Base-by-base conservation (phyloP, 2,888 invertebrate genomes). In the Coremacera marginata region DNA sequence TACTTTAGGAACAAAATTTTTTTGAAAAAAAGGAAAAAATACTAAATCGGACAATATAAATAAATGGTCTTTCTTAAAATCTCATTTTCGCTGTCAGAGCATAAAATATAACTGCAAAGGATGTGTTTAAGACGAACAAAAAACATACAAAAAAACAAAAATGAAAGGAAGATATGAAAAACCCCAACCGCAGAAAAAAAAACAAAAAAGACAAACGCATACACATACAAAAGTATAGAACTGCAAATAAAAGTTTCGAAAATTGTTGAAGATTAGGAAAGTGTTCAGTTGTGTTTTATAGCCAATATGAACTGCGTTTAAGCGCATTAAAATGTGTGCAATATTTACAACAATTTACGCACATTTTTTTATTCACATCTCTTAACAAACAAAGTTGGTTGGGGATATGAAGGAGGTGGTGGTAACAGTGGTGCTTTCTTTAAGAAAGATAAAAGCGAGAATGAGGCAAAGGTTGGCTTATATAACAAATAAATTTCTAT, bases 251-350 rank as follows among this genome's bases (percentile, higher is more conserved):
- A 37, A 34, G 34, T 67, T 67, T 9, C 19, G 22, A 55, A 7
- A 67, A 44, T 19, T 22, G 67, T 19, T n/a, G 27, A 67, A 44
- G 37, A 27, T 37, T 22, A 9, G 37, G 37, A 14, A 51, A 51
- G 34, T 16, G 16, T 72, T 49, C 31, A 8, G 11, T 62, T 25
- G 60, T 72, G 22, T 51, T 72, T 72, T 72, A 72, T 72, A 25
- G 62, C 60, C 72, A 60, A 72, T 49, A 44, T 7, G 44, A 60
- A 22, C 57, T 60, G 34, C n/a, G n/a, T 57, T 19, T 34, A 11
- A 70, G 37, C 57, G 19, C 71, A 71, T 71, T 57, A 60, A 60
- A 71, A 71, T 37, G 57, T 71, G 44, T 71, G 71, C 71, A 57
- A 31, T 44, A 49, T 27, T 49, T 22, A 14, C 68, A 22, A 5